These are phyloP conservation scores for Lydus trimaculatus DNA, from an alignment of 2,888 invertebrate species.

Conservation along the genomic window DNA sequence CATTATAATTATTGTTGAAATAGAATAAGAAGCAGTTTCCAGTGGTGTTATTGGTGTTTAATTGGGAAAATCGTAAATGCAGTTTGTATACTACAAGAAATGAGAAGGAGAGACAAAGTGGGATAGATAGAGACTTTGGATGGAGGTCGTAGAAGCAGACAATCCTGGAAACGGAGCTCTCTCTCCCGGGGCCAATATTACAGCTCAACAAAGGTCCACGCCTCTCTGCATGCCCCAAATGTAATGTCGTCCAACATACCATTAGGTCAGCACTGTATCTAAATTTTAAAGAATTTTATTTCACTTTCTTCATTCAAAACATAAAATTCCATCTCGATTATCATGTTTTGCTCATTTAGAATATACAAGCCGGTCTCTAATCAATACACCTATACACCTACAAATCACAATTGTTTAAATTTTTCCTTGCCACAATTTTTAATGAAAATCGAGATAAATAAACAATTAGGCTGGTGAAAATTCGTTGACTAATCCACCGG, in stretches of 20 bases:
- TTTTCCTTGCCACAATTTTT: no score
- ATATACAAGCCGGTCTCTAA: neutral
- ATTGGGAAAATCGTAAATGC: slow-evolving; percentile 28
- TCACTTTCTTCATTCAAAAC: neutral
- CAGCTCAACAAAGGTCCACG: slow-evolving; percentile 48
- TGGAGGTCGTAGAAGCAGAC: slow-evolving; percentile 38
- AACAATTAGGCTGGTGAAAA: neutral
- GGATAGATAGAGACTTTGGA: slow-evolving; percentile 41
- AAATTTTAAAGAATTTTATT: neutral
- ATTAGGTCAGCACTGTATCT: slow-evolving; percentile 25
- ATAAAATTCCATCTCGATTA: neutral
- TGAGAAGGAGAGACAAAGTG: slow-evolving; percentile 31
- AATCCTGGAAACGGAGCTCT: slow-evolving; percentile 45
- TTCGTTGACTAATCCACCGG: neutral
- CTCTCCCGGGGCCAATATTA: slow-evolving; percentile 50
- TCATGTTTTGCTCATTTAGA: neutral
- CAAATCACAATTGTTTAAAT: no score
- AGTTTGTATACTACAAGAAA: slow-evolving; percentile 26
- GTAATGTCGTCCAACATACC: slow-evolving; percentile 34
- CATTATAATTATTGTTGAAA: slow-evolving; percentile 3
- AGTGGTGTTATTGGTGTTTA: slow-evolving; percentile 11
- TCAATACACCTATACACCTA: neutral
- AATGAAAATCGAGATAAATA: neutral
- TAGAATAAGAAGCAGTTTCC: neutral
- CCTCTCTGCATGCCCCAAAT: slow-evolving; percentile 40